Percentiles rank a stretch among this genome's conserved stretches.
Evolutionary conservation across 2,888 invertebrate species (phyloP).

Genomic region (Thereva unica): DNA sequence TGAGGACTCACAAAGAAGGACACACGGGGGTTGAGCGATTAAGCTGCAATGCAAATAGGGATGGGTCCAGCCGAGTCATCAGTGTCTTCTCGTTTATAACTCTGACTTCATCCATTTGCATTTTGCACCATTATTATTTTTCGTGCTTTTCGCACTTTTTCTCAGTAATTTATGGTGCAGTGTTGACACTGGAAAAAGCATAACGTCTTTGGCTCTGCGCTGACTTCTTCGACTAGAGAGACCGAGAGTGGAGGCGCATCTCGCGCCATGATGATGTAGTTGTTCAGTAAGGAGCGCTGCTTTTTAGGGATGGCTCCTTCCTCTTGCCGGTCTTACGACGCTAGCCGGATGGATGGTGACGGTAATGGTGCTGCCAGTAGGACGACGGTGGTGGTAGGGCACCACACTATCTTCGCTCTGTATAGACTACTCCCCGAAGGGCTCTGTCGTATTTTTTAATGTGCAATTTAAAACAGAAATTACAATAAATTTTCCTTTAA

Average conservation of each 20-base stretch:
- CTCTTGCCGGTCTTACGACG: too few species aligned
- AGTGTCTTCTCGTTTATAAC: background rate
- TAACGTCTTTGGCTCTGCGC: background rate
- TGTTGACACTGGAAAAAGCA: constrained; percentile 30
- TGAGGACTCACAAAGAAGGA: too few species aligned
- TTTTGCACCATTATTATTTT: constrained; percentile 12
- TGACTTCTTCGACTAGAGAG: too few species aligned
- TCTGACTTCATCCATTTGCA: constrained; percentile 29
- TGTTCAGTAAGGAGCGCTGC: too few species aligned
- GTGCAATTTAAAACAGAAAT: constrained; percentile 43
- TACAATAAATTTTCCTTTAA: constrained; percentile 43
- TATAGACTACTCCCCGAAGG: constrained; percentile 22
- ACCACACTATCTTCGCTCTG: constrained; percentile 19
- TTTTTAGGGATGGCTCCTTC: too few species aligned
- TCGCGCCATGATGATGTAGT: too few species aligned
- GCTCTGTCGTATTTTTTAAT: constrained; percentile 40
- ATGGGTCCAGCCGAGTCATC: too few species aligned
- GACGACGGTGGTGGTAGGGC: background rate
- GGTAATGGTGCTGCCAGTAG: constrained; percentile 14
- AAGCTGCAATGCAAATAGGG: too few species aligned
- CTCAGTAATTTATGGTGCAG: constrained; percentile 19
- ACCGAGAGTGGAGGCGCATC: too few species aligned
- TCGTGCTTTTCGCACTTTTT: constrained; percentile 27
- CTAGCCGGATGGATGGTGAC: constrained; percentile 12
- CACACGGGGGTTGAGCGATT: too few species aligned